Evolutionary conservation across 2,888 invertebrate species (phyloP), one percentile per base, ranked within the genome.

Genomic region (Synanthedon vespiformis): DNA sequence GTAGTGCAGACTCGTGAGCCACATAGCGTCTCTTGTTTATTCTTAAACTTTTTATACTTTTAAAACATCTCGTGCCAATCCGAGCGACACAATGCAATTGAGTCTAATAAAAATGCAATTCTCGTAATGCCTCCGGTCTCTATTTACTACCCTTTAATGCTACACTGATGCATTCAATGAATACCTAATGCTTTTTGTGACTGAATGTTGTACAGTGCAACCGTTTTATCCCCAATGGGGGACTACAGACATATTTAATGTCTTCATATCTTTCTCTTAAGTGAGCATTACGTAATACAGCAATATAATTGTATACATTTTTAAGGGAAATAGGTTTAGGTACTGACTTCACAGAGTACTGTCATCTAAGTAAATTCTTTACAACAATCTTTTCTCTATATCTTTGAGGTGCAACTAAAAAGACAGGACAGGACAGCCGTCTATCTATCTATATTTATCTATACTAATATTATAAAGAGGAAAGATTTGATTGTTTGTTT

Each of bases 81-180:
- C 57, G 56, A 54, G 58, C 61, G 61, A 59, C 63, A 64, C 56
- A 66, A 69, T 67, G 70, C 77, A 74, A 76, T 74, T 72, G 70
- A 67, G 63, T 61, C 70, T 76, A 75, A 80, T 81, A 81, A 81
- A 78, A 80, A 80, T 81, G 76, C 80, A 72, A 71, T 74, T 70
- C 72, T 72, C 76, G 80, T 82, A 74, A 72, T 73, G 64, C 72
- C 61, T 68, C 66, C 66, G 68, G 68, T 63, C 67, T 76, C 67
- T 75, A 76, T 75, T 73, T 73, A 75, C 71, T 73, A 68, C 70
- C 59, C 70, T 72, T 16, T 48, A 44, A 44, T 44, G 44, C 44
- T 44, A 12, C 44, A 44, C 44, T 12, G 44, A 44, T 74, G 79
- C 79, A 80, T 75, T 72, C 70, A 62, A 75, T 80, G 80, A 83